phyloP scores from a whole-genome alignment of 1,140 invertebrate species.

The Cydia fagiglandana region DNA sequence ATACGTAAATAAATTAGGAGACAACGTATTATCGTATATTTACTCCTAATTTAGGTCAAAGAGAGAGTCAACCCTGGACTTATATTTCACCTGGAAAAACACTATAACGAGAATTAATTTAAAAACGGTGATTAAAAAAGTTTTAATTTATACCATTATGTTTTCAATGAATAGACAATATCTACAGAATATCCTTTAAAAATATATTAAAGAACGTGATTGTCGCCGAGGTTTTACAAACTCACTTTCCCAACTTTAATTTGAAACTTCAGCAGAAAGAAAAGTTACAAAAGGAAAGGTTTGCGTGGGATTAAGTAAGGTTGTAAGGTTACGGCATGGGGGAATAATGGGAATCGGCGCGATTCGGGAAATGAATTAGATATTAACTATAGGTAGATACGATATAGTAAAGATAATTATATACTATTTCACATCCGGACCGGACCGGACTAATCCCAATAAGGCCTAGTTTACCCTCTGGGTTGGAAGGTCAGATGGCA shows the following conservation, averaged over 20 bases:
- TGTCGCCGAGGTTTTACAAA: constrained; percentile 36
- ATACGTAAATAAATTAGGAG: too few species aligned
- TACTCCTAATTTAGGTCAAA: too few species aligned
- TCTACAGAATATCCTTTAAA: not conserved
- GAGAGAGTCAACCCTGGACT: too few species aligned
- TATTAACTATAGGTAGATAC: too few species aligned
- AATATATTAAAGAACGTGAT: constrained; percentile 23
- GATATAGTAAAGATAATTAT: too few species aligned
- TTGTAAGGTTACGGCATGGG: constrained; percentile 39
- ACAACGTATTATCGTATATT: too few species aligned
- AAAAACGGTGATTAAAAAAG: constrained; percentile 2
- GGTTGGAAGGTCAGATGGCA: too few species aligned
- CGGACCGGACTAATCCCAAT: too few species aligned
- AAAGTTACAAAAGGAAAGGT: constrained; percentile 48
- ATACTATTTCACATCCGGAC: too few species aligned
- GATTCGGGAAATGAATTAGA: too few species aligned
- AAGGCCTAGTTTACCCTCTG: too few species aligned
- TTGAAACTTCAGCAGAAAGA: constrained; percentile 46
- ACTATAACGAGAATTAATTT: not conserved
- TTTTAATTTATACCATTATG: not conserved
- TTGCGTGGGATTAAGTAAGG: constrained; percentile 46
- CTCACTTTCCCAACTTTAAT: constrained; percentile 43
- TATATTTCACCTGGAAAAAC: too few species aligned
- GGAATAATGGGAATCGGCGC: constrained; percentile 56
- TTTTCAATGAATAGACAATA: constrained; percentile 10